Evolutionary conservation across 2,113 vertebrate species (phyloP).

Genomic region (Noturus placidus): DNA sequence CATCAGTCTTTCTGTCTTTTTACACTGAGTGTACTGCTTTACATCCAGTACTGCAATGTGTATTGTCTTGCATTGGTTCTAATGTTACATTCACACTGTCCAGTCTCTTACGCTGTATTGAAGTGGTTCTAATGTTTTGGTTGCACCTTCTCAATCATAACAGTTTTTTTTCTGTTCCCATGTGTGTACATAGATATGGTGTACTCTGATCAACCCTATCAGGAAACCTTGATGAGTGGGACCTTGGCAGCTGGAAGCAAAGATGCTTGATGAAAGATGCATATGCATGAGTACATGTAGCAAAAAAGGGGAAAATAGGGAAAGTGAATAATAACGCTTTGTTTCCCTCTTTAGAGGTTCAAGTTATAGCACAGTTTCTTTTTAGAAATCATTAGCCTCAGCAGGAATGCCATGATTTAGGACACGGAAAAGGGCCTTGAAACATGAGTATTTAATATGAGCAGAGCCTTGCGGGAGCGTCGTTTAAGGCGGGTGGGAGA

Average conservation of each 20-base stretch:
- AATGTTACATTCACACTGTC: background rate
- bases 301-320: background rate
- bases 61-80: background rate
- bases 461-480: background rate
- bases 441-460: background rate
- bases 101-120: background rate
- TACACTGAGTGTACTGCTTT: background rate
- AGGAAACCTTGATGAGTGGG: slow-evolving; percentile 33
- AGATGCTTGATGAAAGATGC: slow-evolving; percentile 14
- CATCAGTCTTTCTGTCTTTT: too few relatives aligned
- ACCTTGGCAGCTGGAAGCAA: slow-evolving; percentile 11
- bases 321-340: background rate
- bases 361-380: background rate
- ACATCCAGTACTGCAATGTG: background rate
- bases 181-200: background rate
- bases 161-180: background rate
- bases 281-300: background rate
- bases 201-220: background rate
- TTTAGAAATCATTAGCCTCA: background rate
- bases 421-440: background rate
- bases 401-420: background rate
- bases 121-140: background rate
- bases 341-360: background rate
- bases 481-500: background rate
- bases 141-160: background rate